Evolutionary conservation across 2,113 vertebrate genomes (phyloP).

Genomic region (Takifugu bimaculatus): DNA sequence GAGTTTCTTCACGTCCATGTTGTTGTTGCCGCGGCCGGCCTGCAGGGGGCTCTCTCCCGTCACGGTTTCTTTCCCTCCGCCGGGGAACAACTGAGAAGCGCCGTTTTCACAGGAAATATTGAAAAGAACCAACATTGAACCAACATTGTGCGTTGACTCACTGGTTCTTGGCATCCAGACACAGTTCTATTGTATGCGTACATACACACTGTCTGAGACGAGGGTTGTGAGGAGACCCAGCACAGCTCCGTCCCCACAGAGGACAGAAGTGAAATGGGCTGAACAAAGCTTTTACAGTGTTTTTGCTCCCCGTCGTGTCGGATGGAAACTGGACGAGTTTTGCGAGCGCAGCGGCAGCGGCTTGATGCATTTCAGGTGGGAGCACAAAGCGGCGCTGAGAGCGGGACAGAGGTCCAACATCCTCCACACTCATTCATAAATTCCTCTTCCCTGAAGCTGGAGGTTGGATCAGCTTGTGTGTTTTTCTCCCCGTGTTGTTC

Average conservation of each 20-base stretch:
- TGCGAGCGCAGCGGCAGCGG: not conserved
- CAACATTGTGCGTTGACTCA: conserved; percentile 9
- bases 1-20: not conserved
- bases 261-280: not conserved
- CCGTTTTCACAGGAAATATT: not conserved
- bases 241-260: conserved; percentile 13
- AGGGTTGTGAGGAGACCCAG: not conserved
- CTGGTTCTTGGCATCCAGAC: conserved; percentile 27
- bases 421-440: conserved; percentile 14
- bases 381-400: conserved; percentile 35
- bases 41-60: conserved; percentile 21
- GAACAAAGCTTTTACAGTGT: conserved; percentile 35
- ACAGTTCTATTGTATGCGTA: conserved; percentile 2
- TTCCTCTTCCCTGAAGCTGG: conserved; percentile 5
- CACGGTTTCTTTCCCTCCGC: conserved; percentile 6
- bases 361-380: conserved; percentile 44
- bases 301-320: conserved; percentile 47
- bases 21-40: conserved; percentile 6
- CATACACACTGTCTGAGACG: not conserved
- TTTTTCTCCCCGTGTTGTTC: conserved; percentile 23
- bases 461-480: not conserved
- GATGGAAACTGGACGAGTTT: not conserved
- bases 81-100: not conserved
- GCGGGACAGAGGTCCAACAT: conserved; percentile 34
- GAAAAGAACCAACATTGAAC: not conserved